phyloP scores from a whole-genome alignment of 2,888 invertebrate species.

The Graphium colonna region DNA sequence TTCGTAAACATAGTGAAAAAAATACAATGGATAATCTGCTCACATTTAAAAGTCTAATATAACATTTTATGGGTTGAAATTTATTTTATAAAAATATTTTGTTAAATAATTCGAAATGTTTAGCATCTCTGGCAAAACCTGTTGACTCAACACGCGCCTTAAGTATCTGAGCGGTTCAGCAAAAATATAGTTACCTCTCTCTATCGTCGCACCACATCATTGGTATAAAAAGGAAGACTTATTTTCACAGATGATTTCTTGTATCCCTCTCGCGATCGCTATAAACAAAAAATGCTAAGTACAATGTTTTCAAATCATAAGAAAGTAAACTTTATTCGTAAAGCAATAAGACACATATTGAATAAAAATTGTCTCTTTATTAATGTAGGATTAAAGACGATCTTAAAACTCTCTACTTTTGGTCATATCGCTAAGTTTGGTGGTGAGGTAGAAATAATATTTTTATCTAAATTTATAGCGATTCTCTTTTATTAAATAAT shows the following conservation, averaged over 20 bases:
- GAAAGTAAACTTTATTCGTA: constrained; percentile 35
- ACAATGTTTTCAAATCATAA: constrained; percentile 21
- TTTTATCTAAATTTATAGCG: constrained; percentile 1
- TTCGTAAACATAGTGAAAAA: too few relatives aligned
- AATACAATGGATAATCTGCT: too few relatives aligned
- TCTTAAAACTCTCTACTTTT: constrained; percentile 43
- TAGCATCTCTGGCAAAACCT: constrained; percentile 51
- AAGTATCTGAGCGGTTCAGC: constrained; percentile 35
- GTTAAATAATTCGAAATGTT: constrained; percentile 39
- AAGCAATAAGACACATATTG: constrained; percentile 27
- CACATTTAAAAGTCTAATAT: too few relatives aligned
- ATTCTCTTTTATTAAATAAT: constrained; percentile 6
- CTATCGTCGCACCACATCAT: constrained; percentile 27
- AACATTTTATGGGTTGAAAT: too few relatives aligned
- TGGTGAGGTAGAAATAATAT: not conserved
- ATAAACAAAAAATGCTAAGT: constrained; percentile 42
- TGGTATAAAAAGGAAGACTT: constrained; percentile 37
- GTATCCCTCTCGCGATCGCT: constrained; percentile 46
- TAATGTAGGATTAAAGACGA: constrained; percentile 42
- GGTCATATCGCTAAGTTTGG: constrained; percentile 25
- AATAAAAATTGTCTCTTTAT: constrained; percentile 45
- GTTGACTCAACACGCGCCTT: constrained; percentile 64
- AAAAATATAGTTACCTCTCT: constrained; percentile 43
- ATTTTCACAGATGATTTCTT: constrained; percentile 43
- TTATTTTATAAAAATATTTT: constrained; percentile 6